Evolutionary conservation across 2,888 invertebrate genomes (phyloP).

Genomic region (Agonopterix alstromeriana): DNA sequence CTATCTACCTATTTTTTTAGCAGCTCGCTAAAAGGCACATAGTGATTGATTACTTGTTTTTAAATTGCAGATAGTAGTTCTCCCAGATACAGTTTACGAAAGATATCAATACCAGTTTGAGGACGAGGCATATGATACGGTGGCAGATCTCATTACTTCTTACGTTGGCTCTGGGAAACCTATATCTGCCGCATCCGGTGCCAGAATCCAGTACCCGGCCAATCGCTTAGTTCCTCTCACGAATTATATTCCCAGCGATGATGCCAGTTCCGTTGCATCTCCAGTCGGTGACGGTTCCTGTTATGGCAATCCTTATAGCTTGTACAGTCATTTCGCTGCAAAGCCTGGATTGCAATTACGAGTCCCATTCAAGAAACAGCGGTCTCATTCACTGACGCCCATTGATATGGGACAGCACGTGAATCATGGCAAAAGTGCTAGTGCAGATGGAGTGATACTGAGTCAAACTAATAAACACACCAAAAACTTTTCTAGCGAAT

Average conservation of each 20-base stretch:
- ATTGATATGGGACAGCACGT: conserved; percentile 65
- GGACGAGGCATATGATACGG: conserved; percentile 94
- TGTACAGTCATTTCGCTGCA: conserved; percentile 64
- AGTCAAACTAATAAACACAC: conserved; percentile 53
- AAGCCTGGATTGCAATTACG: conserved; percentile 58
- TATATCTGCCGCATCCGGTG: conserved; percentile 92
- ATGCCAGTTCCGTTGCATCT: conserved; percentile 46
- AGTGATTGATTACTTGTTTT: not conserved
- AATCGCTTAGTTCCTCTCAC: conserved; percentile 88
- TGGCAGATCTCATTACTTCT: conserved; percentile 94
- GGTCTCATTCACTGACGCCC: conserved; percentile 88
- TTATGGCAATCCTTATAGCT: conserved; percentile 65
- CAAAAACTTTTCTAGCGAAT: conserved; percentile 65
- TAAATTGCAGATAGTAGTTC: conserved; percentile 82
- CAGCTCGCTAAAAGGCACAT: too few relatives aligned
- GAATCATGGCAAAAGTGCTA: conserved; percentile 79
- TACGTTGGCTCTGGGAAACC: conserved; percentile 94
- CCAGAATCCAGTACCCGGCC: conserved; percentile 89
- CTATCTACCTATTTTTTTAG: too few relatives aligned
- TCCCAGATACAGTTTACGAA: conserved; percentile 94
- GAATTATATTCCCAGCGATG: conserved; percentile 74
- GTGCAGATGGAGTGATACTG: conserved; percentile 83
- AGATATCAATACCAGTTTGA: conserved; percentile 95
- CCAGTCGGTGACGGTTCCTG: conserved; percentile 45
- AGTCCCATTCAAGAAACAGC: conserved; percentile 73